Base-by-base conservation (phyloP, 2,888 invertebrate genomes). In the Ichneumon xanthorius region DNA sequence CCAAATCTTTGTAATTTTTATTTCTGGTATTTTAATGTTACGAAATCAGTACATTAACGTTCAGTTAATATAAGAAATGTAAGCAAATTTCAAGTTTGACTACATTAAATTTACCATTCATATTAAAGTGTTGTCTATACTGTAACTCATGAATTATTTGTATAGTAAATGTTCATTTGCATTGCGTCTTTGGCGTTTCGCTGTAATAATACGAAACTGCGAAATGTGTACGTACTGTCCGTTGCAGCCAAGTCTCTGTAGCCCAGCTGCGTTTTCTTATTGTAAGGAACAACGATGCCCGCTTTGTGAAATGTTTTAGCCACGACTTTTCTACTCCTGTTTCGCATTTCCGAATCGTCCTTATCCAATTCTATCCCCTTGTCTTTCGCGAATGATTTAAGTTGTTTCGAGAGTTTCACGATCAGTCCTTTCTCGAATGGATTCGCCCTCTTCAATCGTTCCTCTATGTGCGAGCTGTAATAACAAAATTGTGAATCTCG, bases 201-300 rank as follows among this genome's bases (percentile, higher is more conserved):
- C 71, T 26, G 19, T n/a, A 70, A 72, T 19, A 26, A 50, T 61
- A 4, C n/a, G 55, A 6, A 45, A 19, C 37, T 45, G 77, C 19
- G 1, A 6, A 61, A 67, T 37, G 11, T 33, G 61, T 48, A 90
- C 92, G 92, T 95, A 95, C 96, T 95, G 93, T 97, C 96, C 85
- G 96, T 96, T 89, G 96, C 97, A 55, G 96, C 95, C 55, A 97
- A 93, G 72, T 94, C 96, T 86, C 99, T 95, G 92, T 99, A 99
- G 0, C 99, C 99, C 4, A 98, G 92, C 91, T 98, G 96, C 0
- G 97, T 96, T 92, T 97, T 97, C 91, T 96, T 96, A 89, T 98
- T 95, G 80, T 96, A 97, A 0, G 98, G 98, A 1, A 99, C 98
- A 40, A 97, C 96, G 89, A 99, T 96, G 19, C 98, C 98, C 63